Evolutionary conservation across 2,888 invertebrate species (phyloP).

Genomic region (Coenonympha arcania): DNA sequence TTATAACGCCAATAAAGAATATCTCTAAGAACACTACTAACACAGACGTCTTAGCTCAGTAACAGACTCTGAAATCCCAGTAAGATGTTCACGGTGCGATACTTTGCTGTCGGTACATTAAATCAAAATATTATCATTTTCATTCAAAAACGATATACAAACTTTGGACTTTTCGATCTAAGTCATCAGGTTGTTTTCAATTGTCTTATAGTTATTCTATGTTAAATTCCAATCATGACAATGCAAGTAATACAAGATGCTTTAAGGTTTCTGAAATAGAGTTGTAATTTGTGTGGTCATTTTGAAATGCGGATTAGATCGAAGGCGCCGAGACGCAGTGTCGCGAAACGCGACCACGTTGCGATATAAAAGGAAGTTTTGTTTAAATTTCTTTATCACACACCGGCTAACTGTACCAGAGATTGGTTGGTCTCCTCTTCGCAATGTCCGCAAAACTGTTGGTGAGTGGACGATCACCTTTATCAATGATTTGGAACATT

Average conservation of each 20-base stretch:
- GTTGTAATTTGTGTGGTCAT: background rate
- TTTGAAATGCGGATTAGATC: constrained; percentile 35
- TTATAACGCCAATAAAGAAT: too few species aligned
- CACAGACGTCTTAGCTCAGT: too few species aligned
- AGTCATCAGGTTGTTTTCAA: constrained; percentile 33
- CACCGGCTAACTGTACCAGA: constrained; percentile 52
- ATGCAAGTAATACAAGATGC: background rate
- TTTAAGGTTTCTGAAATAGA: background rate
- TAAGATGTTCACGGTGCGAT: too few species aligned
- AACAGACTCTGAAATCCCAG: too few species aligned
- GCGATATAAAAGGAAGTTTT: constrained; percentile 72
- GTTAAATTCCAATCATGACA: constrained; percentile 14
- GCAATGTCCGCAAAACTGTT: constrained; percentile 67
- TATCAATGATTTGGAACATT: constrained; percentile 3
- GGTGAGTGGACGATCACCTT: constrained; percentile 52
- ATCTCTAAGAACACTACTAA: too few species aligned
- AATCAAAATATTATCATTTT: too few species aligned
- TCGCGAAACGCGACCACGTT: constrained; percentile 72
- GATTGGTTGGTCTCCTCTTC: constrained; percentile 56
- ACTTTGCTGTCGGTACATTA: too few species aligned
- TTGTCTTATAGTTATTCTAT: constrained; percentile 18
- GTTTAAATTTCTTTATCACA: constrained; percentile 71
- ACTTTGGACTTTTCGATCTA: constrained; percentile 33
- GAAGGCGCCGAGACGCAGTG: constrained; percentile 56
- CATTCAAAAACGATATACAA: too few species aligned